These are phyloP conservation scores for Aeoliscus strigatus DNA, from an alignment of 2,797 vertebrate species.

Conservation along the genomic window DNA sequence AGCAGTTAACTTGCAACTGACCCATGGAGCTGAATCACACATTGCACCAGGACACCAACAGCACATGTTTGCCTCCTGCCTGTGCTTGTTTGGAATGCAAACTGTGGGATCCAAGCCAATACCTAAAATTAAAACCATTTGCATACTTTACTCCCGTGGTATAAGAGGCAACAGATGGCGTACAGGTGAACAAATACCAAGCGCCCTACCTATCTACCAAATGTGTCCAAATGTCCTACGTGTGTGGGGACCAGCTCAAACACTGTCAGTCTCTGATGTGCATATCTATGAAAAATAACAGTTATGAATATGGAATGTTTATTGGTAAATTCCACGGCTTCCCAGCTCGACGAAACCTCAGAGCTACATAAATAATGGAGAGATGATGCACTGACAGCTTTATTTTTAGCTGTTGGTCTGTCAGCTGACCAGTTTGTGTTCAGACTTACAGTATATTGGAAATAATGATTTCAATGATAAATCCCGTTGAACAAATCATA, in stretches of 20 bases:
- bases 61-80: conserved; percentile 22
- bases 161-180: conserved; percentile 28
- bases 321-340: conserved; percentile 3
- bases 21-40: conserved; percentile 12
- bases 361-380: conserved; percentile 6
- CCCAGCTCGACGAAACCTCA: conserved; percentile 1
- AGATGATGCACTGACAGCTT: neutral
- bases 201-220: too few relatives aligned
- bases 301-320: conserved; percentile 4
- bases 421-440: neutral
- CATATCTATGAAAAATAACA: conserved; percentile 1
- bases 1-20: conserved; percentile 28
- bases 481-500: too few relatives aligned
- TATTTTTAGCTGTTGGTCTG: neutral
- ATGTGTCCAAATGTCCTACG: too few relatives aligned
- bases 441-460: neutral
- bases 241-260: too few relatives aligned
- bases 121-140: conserved; percentile 36
- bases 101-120: conserved; percentile 24
- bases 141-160: conserved; percentile 24
- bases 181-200: conserved; percentile 13
- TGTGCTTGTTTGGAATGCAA: conserved; percentile 19
- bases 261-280: neutral
- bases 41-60: conserved; percentile 17
- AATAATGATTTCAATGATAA: too few relatives aligned